Evolutionary conservation across 2,888 invertebrate genomes (phyloP), one percentile per base, ranked within the genome.

Genomic region (Cheilosia pagana): DNA sequence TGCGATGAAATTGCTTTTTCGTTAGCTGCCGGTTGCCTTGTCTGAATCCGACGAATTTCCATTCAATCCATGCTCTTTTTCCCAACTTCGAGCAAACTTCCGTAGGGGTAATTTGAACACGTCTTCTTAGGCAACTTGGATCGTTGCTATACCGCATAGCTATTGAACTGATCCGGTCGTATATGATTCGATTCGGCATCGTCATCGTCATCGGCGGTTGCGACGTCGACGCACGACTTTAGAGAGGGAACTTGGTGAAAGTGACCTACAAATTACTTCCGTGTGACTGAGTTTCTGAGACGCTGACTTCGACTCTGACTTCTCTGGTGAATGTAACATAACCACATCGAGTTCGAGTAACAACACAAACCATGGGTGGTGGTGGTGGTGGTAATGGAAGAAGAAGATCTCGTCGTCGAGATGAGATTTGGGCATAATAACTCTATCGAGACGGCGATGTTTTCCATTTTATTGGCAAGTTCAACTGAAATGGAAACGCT

Each of bases 241-340:
- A 85, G 81, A 85, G 81, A 85, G 85, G 78, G 78, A 78, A 78
- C 78, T 71, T 31, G 90, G 91, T 89, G 91, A 91, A 91, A 91
- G 91, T 91, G 91, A 90, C 91, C 90, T 89, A 90, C 89, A 91
- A 90, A 89, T 88, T 88, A 89, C 89, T 89, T 89, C 89, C 89
- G 89, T 88, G 89, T 89, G 87, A 86, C 76, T 81, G 70, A 67
- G 67, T 81, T 76, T 85, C 71, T 75, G 85, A 79, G 70, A 75
- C 79, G 68, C 63, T 70, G 70, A 65, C 65, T 35, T 5, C 5
- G 25, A 25, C 25, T 25, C 25, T 5, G 25, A 23, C 23, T 23
- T 23, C 25, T 75, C 70, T 21, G 55, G 85, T 81, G 85, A 85
- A 85, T 85, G 81, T 71, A 85, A 76, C 41, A 85, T 65, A 68